phyloP scores from a whole-genome alignment of 2,797 vertebrate species.

The Gambusia yucatana region DNA sequence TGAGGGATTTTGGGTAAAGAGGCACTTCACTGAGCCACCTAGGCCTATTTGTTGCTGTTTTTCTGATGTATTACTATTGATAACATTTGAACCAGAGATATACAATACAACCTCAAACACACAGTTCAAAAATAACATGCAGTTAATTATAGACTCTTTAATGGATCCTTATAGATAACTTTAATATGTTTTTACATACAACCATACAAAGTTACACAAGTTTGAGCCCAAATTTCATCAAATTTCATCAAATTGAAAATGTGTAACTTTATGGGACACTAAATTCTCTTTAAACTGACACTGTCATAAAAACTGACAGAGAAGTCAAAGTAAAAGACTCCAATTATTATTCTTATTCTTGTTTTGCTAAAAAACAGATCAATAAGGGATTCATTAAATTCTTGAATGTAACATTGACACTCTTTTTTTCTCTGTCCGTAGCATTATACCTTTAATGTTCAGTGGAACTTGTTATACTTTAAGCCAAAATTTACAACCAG shows the following conservation, averaged over 20 bases:
- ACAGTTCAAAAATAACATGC: neutral
- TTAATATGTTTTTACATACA: neutral
- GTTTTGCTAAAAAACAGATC: neutral
- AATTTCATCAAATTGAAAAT: neutral
- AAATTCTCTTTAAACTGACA: conserved; percentile 5
- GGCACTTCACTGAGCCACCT: neutral
- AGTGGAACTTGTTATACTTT: neutral
- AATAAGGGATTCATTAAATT: neutral
- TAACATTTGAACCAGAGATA: neutral
- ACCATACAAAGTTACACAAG: neutral
- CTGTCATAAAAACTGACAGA: neutral
- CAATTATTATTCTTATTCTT: too few relatives aligned
- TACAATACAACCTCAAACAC: neutral
- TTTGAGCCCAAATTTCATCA: conserved; percentile 3
- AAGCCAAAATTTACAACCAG: neutral
- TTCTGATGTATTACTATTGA: neutral
- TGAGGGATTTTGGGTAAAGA: too few relatives aligned
- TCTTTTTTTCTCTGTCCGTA: too few relatives aligned
- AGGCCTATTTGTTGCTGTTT: conserved; percentile 10
- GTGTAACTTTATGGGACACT: neutral
- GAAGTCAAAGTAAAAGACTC: neutral
- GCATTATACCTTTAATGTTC: neutral
- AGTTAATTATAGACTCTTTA: neutral
- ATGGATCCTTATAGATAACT: neutral
- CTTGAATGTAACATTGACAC: neutral